phyloP scores from a whole-genome alignment of 1,140 invertebrate genomes.

The Leptonema lineaticorne region DNA sequence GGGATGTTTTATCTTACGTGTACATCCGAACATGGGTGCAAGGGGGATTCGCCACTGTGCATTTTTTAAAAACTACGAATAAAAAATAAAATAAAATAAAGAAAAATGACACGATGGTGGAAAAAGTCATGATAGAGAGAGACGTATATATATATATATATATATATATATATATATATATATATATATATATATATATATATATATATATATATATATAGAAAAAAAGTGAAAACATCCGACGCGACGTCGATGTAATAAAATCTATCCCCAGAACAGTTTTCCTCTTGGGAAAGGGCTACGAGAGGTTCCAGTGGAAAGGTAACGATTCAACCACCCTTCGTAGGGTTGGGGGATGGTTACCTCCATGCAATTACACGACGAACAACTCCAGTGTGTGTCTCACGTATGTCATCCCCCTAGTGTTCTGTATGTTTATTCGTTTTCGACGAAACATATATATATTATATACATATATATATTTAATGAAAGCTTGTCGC shows the following conservation, averaged over 20 bases:
- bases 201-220: not conserved
- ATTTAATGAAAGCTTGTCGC: constrained; percentile 3
- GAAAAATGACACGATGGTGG: too few relatives aligned
- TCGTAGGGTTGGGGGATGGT: not conserved
- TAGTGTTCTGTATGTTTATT: constrained; percentile 2
- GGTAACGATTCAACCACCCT: not conserved
- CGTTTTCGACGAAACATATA: constrained; percentile 7
- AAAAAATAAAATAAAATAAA: too few relatives aligned
- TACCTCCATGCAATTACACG: constrained; percentile 23
- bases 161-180: too few relatives aligned
- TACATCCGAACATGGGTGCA: too few relatives aligned
- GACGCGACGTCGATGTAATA: constrained; percentile 24
- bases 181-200: not conserved
- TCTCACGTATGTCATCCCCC: not conserved
- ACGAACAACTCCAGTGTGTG: constrained; percentile 10
- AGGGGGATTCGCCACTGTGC: too few relatives aligned
- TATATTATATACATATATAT: too few relatives aligned
- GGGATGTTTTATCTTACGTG: constrained; percentile 2
- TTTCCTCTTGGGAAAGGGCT: too few relatives aligned
- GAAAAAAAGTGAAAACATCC: not conserved
- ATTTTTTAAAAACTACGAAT: too few relatives aligned
- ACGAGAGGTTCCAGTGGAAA: not conserved
- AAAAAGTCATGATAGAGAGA: too few relatives aligned
- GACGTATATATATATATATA: too few relatives aligned
- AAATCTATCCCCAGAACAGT: constrained; percentile 15